Conservation (phyloP, 1,140 invertebrate genomes). For the Apis cerana region DNA sequence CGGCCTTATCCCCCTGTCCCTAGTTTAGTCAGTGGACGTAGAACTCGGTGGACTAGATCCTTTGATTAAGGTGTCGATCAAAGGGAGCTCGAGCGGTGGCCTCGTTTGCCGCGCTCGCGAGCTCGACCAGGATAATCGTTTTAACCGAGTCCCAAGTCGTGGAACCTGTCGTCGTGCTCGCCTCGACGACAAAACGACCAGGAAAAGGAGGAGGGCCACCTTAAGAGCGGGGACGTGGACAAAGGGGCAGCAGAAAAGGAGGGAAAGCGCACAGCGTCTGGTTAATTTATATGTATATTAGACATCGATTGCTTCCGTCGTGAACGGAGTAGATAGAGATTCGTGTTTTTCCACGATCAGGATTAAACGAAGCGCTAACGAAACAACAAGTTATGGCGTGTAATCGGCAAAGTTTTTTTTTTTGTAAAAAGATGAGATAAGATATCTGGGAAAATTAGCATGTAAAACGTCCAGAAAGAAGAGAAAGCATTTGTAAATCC, state of each 20-base stretch:
- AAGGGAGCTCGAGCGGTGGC: slow-evolving; percentile 19
- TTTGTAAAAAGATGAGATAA: too few relatives aligned
- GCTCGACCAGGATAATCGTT: slow-evolving; percentile 34
- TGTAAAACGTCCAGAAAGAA: too few relatives aligned
- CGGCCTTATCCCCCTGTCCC: slow-evolving; percentile 6
- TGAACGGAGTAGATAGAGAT: too few relatives aligned
- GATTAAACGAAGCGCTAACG: too few relatives aligned
- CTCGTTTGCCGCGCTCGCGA: background rate
- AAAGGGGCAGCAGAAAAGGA: background rate
- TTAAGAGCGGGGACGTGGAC: background rate
- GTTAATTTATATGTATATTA: slow-evolving; percentile 5
- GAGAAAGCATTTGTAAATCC: too few relatives aligned
- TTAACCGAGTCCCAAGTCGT: slow-evolving; percentile 6
- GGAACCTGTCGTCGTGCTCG: background rate
- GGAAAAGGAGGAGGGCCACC: background rate
- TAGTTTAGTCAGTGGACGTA: slow-evolving; percentile 20
- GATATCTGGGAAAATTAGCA: too few relatives aligned
- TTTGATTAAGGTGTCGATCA: slow-evolving; percentile 59
- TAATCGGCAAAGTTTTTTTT: too few relatives aligned
- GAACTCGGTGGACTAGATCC: slow-evolving; percentile 17
- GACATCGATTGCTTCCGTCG: too few relatives aligned
- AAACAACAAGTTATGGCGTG: too few relatives aligned
- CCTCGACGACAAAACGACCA: background rate
- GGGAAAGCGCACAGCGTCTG: background rate
- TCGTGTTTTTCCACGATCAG: too few relatives aligned